A percentile compares a stretch with the other conserved stretches of the same genome.
Conservation (phyloP, 2,888 invertebrate genomes). For the Pachliopta kotzebuea region DNA sequence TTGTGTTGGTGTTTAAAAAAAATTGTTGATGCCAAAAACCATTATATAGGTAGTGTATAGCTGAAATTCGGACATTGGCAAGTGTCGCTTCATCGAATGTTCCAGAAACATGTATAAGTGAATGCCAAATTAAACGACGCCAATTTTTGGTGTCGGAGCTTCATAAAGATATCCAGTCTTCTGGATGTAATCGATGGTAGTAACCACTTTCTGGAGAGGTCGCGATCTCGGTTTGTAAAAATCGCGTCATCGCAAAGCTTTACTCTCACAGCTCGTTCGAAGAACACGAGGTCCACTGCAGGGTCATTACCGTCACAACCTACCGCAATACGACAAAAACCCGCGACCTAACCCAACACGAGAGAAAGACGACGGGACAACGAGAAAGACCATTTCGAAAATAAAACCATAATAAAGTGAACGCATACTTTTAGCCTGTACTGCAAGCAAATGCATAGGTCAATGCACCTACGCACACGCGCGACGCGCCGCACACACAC, state of each 20-base stretch:
- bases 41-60: neutral
- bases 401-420: slow-evolving; percentile 79
- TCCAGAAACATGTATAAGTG: slow-evolving; percentile 39
- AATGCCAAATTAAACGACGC: slow-evolving; percentile 38
- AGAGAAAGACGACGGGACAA: slow-evolving; percentile 40
- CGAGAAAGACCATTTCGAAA: slow-evolving; percentile 70
- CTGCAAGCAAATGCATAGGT: slow-evolving; percentile 78
- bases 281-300: too few species aligned
- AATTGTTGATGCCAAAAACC: neutral
- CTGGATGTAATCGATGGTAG: too few species aligned
- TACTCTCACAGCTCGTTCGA: too few species aligned
- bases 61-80: neutral
- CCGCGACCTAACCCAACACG: slow-evolving; percentile 73
- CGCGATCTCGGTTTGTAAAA: too few species aligned
- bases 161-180: too few species aligned
- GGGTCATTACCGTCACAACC: too few species aligned
- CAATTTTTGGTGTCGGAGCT: too few species aligned
- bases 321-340: slow-evolving; percentile 30
- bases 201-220: too few species aligned
- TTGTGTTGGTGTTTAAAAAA: neutral
- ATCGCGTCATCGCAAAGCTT: too few species aligned
- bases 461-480: slow-evolving; percentile 70
- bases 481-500: slow-evolving; percentile 43
- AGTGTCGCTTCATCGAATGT: slow-evolving; percentile 8
- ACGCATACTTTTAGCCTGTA: slow-evolving; percentile 80